phyloP scores from a whole-genome alignment of 2,113 vertebrate genomes.

The Girardinichthys multiradiatus region DNA sequence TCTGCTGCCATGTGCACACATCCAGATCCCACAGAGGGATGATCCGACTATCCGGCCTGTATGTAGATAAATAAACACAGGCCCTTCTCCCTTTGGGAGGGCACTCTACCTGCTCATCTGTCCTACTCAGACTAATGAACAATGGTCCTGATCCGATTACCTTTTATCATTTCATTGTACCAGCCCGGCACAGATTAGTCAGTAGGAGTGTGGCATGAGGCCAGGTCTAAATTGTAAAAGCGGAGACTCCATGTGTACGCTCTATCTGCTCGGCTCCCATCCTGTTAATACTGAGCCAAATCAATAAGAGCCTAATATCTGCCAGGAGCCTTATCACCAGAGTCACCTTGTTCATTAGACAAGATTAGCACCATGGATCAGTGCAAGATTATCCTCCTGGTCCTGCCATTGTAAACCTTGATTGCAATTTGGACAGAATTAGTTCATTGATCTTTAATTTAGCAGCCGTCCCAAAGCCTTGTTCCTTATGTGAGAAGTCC shows the following conservation, averaged over 20 bases:
- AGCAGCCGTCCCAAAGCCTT: conserved; percentile 28
- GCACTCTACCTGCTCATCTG: conserved; percentile 48
- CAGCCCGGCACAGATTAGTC: conserved; percentile 61
- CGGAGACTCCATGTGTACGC: conserved; percentile 1
- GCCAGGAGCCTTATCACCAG: conserved; percentile 62
- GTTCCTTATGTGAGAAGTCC: conserved; percentile 29
- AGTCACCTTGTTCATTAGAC: conserved; percentile 77
- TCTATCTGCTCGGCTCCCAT: conserved; percentile 34
- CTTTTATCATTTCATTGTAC: conserved; percentile 71
- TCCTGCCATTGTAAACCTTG: conserved; percentile 51
- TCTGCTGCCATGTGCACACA: too few relatives aligned
- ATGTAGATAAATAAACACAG: too few relatives aligned
- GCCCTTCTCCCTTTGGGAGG: too few relatives aligned
- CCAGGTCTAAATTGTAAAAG: conserved; percentile 18
- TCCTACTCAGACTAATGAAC: conserved; percentile 72
- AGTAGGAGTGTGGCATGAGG: conserved; percentile 36
- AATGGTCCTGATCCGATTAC: conserved; percentile 66
- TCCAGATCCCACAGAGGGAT: too few relatives aligned
- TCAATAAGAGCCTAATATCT: conserved; percentile 69
- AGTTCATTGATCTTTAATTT: conserved; percentile 71
- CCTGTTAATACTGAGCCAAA: conserved; percentile 57
- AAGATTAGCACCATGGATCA: conserved; percentile 63
- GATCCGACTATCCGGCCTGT: conserved; percentile 51
- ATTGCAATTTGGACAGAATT: conserved; percentile 73
- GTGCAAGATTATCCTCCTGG: conserved; percentile 64